Evolutionary conservation across 2,113 vertebrate genomes (phyloP).

Genomic region (Oenanthe oenanthe): DNA sequence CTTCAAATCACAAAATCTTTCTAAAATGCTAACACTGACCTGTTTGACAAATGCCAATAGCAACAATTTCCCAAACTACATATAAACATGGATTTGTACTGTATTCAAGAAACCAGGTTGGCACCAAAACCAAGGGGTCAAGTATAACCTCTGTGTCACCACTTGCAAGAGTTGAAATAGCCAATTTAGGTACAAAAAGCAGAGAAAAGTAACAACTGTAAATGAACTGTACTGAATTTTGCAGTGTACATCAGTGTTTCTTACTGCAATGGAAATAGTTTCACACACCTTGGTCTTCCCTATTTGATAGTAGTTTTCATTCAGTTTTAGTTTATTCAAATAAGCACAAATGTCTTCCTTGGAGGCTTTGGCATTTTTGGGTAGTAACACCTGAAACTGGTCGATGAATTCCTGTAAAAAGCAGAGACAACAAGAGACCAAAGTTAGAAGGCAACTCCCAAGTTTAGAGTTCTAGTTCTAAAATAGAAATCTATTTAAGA

Average conservation of each 20-base stretch:
- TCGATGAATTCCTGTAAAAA: constrained; percentile 87
- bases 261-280: neutral
- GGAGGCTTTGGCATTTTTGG: constrained; percentile 78
- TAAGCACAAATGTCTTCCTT: constrained; percentile 84
- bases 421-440: neutral
- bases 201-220: neutral
- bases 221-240: neutral
- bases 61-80: neutral
- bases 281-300: constrained; percentile 92
- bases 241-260: neutral
- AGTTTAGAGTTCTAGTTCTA: neutral
- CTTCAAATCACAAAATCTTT: neutral
- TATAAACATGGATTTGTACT: neutral
- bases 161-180: neutral
- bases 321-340: constrained; percentile 82
- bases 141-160: neutral
- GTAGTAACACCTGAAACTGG: constrained; percentile 92
- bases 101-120: neutral
- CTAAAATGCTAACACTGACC: neutral
- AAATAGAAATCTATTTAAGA: neutral
- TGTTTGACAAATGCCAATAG: neutral
- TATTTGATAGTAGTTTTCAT: constrained; percentile 90
- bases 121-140: neutral
- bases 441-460: neutral
- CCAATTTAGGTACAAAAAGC: neutral